Evolutionary conservation across 2,113 vertebrate genomes (phyloP).

Genomic region (Triplophysa tibetana): DNA sequence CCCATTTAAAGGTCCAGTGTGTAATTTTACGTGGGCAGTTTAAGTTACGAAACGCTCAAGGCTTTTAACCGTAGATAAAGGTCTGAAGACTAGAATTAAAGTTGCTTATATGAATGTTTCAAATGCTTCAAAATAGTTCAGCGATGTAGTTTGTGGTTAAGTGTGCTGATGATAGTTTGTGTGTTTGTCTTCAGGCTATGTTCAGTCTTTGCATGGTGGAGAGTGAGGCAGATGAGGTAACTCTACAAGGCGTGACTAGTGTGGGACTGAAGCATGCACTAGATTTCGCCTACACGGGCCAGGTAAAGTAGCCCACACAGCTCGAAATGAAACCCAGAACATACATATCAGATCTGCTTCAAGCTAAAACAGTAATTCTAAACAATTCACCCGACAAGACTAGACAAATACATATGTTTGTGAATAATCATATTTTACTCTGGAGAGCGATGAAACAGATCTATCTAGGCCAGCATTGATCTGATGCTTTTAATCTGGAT

Average conservation of each 20-base stretch:
- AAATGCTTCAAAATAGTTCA: background rate
- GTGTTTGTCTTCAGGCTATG: conserved; percentile 83
- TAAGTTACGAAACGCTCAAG: too few relatives aligned
- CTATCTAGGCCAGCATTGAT: conserved; percentile 5
- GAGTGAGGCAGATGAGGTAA: conserved; percentile 95
- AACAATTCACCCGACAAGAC: background rate
- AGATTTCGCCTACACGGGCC: conserved; percentile 97
- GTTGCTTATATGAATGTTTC: background rate
- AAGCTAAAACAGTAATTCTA: conserved; percentile 4
- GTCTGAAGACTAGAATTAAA: background rate
- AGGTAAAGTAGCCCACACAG: conserved; percentile 75
- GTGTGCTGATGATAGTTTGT: conserved; percentile 25
- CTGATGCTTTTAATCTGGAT: background rate
- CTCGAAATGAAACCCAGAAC: background rate
- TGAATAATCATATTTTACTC: conserved; percentile 22
- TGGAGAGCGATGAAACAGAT: background rate
- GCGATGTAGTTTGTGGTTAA: background rate
- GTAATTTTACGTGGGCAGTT: too few relatives aligned
- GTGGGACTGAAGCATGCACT: conserved; percentile 92
- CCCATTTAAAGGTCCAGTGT: too few relatives aligned
- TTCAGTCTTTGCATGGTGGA: conserved; percentile 98
- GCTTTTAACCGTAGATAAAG: too few relatives aligned
- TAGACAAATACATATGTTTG: conserved; percentile 7
- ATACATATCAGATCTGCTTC: background rate
- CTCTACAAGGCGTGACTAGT: conserved; percentile 90